Evolutionary conservation across 2,888 invertebrate genomes (phyloP).

Genomic region (Nomada fucata): DNA sequence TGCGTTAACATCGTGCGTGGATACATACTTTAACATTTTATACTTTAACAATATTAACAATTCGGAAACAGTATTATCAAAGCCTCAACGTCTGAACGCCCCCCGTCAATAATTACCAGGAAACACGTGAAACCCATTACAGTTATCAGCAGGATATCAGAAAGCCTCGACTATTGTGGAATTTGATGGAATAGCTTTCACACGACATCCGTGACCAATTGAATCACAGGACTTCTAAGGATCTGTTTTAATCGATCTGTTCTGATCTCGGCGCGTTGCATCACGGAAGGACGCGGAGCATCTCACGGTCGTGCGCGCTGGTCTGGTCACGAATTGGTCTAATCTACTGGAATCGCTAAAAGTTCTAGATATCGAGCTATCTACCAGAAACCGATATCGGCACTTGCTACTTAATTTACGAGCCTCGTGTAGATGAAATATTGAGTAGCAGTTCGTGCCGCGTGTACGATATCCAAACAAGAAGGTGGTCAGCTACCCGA

Average conservation of each 20-base stretch:
- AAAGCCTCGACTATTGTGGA: constrained; percentile 11
- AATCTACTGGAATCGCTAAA: constrained; percentile 47
- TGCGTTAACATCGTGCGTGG: too few relatives aligned
- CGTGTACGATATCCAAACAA: not conserved
- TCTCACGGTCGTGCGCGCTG: constrained; percentile 31
- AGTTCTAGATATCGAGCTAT: not conserved
- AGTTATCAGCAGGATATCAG: not conserved
- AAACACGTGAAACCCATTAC: not conserved
- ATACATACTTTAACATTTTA: too few relatives aligned
- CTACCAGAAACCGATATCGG: constrained; percentile 11
- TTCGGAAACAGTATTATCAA: not conserved
- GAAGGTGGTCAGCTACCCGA: not conserved
- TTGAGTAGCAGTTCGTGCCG: not conserved
- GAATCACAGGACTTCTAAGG: constrained; percentile 32
- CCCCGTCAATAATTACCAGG: too few relatives aligned
- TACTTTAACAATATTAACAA: not conserved
- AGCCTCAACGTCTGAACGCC: too few relatives aligned
- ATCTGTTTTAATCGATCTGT: constrained; percentile 47
- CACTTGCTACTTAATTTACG: constrained; percentile 19
- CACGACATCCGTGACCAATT: constrained; percentile 8
- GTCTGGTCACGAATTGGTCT: constrained; percentile 60
- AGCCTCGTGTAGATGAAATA: not conserved
- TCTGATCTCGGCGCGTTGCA: constrained; percentile 49
- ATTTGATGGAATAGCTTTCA: constrained; percentile 19
- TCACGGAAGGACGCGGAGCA: constrained; percentile 35